Evolutionary conservation across 2,888 invertebrate genomes (phyloP).

Genomic region (Philaethria dido): DNA sequence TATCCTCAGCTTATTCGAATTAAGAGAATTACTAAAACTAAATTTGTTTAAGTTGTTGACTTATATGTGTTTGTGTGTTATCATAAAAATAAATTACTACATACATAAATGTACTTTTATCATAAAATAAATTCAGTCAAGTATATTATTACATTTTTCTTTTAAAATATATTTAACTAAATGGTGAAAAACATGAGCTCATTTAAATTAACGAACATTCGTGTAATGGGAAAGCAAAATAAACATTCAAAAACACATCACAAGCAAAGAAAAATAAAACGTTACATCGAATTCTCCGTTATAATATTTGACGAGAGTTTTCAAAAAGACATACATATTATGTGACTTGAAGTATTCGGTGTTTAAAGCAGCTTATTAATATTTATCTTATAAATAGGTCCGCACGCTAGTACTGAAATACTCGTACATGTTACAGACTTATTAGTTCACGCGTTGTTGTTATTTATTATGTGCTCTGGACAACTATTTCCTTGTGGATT

Average conservation of each 20-base stretch:
- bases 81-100: too few relatives aligned
- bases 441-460: slow-evolving; percentile 35
- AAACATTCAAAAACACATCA: neutral
- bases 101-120: neutral
- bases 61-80: too few relatives aligned
- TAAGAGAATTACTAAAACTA: too few relatives aligned
- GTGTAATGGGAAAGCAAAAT: neutral
- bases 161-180: neutral
- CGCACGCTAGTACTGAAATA: slow-evolving; percentile 38
- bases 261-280: slow-evolving; percentile 4
- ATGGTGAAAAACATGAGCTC: neutral
- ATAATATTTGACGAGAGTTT: slow-evolving; percentile 3
- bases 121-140: neutral
- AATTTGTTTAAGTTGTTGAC: too few relatives aligned
- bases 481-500: slow-evolving; percentile 19
- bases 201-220: neutral
- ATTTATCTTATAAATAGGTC: slow-evolving; percentile 42
- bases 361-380: slow-evolving; percentile 60
- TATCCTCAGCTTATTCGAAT: too few relatives aligned
- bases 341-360: slow-evolving; percentile 25
- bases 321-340: slow-evolving; percentile 11
- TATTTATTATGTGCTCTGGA: slow-evolving; percentile 37
- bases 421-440: slow-evolving; percentile 36
- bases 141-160: neutral
- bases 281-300: neutral